A percentile compares a stretch with the other conserved stretches of the same genome.
Conservation (phyloP, 2,113 vertebrate genomes). For the Thamnaconus septentrionalis region DNA sequence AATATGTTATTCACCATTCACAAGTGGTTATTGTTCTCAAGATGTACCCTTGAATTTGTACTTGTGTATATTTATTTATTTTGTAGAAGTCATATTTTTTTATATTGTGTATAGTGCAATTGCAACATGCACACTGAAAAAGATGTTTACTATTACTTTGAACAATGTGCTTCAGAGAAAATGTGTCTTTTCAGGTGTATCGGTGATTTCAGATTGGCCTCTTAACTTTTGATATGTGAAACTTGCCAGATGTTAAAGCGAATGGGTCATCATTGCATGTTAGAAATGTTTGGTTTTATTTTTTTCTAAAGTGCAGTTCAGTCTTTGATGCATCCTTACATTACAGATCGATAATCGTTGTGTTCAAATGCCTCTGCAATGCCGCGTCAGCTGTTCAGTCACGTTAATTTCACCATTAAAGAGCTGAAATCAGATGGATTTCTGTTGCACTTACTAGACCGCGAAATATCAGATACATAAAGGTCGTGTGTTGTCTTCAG, state of each 20-base stretch:
- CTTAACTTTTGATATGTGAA: slow-evolving; percentile 30
- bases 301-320: slow-evolving; percentile 1
- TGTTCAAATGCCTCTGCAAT: slow-evolving; percentile 23
- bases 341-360: slow-evolving; percentile 20
- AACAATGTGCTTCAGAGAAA: slow-evolving; percentile 49
- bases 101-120: slow-evolving; percentile 57
- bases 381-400: slow-evolving; percentile 32
- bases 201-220: slow-evolving; percentile 42
- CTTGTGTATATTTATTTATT: slow-evolving; percentile 71
- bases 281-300: not conserved
- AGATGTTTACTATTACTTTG: slow-evolving; percentile 73
- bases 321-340: slow-evolving; percentile 10
- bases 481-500: too few relatives aligned
- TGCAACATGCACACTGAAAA: slow-evolving; percentile 67
- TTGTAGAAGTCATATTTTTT: slow-evolving; percentile 67
- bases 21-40: slow-evolving; percentile 22
- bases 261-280: slow-evolving; percentile 27
- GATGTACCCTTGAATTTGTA: slow-evolving; percentile 45
- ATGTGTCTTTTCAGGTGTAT: slow-evolving; percentile 51
- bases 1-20: slow-evolving; percentile 24
- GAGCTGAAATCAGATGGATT: slow-evolving; percentile 25
- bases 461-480: too few relatives aligned
- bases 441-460: not conserved
- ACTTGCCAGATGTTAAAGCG: slow-evolving; percentile 20
- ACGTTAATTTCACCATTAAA: slow-evolving; percentile 61